Base-by-base conservation (phyloP, 2,888 invertebrate genomes). In the Deroplatys truncata region DNA sequence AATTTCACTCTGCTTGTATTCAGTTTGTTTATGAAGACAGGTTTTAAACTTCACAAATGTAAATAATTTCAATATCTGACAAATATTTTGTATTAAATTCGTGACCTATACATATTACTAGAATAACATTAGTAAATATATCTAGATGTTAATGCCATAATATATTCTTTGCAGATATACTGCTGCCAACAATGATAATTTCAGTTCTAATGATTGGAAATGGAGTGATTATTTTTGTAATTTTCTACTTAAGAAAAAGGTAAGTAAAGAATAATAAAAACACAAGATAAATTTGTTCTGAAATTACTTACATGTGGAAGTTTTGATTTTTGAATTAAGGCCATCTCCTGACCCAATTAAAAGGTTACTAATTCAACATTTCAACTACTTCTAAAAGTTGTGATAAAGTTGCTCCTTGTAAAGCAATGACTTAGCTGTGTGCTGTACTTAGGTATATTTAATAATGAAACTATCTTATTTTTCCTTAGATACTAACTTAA, bases 161-260 rank as follows among this genome's bases (percentile, higher is more conserved):
- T 86, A 9, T 84, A 72, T 84, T 90, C 92, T 95, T 93, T 91
- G 16, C 94, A 97, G 97, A 97, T 93, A 94, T 97, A 92, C 94
- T 97, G 92, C 95, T 97, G 92, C 97, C 97, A 92, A 95, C 96
- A 92, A 93, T 96, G 90, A 94, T 97, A 91, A 96, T 97, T 93
- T 95, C 96, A 91, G 95, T 95, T 91, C 94, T 97, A 88, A 96
- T 97, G 93, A 94, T 96, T 91, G 95, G 96, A 91, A 97, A 97
- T 92, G 96, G 96, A 89, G 95, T 96, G 92, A 95, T 97, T 92
- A 95, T 97, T 88, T 96, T 96, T 92, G 95, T 96, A 92, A 97
- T 97, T 92, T 96, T 96, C 93, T 96, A 95, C 93, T 96, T 96
- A 92, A 95, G 95, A 92, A 96, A 96, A 94, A 95, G 96, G 96